A percentile compares a stretch with the other conserved stretches of the same genome.
Evolutionary conservation across 2,113 vertebrate genomes (phyloP).

Genomic region (Corapipo altera): DNA sequence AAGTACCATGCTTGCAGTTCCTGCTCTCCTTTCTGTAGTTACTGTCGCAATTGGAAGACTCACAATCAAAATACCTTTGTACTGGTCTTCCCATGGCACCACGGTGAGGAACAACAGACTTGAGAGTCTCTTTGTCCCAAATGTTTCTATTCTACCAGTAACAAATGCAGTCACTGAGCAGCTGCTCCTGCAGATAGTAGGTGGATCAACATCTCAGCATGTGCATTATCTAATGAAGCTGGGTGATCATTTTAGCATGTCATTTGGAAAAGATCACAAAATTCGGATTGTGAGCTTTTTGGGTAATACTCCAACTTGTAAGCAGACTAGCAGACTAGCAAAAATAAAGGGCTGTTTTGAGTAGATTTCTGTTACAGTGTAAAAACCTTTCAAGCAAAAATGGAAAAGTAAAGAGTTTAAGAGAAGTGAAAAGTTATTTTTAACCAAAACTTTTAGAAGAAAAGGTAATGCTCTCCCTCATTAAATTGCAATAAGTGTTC

Average conservation of each 20-base stretch:
- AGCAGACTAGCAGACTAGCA: not conserved
- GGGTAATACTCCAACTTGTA: not conserved
- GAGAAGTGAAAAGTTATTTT: not conserved
- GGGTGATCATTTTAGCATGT: not conserved
- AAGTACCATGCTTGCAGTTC: not conserved
- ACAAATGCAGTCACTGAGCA: not conserved
- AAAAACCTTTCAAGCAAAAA: not conserved
- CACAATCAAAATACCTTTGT: not conserved
- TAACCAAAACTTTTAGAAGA: not conserved
- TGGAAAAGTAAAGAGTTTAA: not conserved
- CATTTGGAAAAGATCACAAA: not conserved
- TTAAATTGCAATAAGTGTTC: not conserved
- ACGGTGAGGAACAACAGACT: not conserved
- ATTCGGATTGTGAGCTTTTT: not conserved
- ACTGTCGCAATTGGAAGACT: not conserved
- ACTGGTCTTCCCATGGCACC: not conserved
- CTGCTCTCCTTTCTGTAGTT: not conserved
- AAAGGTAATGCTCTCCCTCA: not conserved
- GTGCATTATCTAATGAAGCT: constrained; percentile 3
- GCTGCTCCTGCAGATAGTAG: not conserved
- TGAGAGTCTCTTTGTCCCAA: not conserved
- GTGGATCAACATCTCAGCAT: not conserved
- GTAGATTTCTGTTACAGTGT: not conserved
- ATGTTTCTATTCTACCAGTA: not conserved
- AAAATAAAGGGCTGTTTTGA: not conserved